Evolutionary conservation across 1,140 invertebrate genomes (phyloP), one percentile per base, ranked within the genome.

Genomic region (Anagrus nilaparvatae): DNA sequence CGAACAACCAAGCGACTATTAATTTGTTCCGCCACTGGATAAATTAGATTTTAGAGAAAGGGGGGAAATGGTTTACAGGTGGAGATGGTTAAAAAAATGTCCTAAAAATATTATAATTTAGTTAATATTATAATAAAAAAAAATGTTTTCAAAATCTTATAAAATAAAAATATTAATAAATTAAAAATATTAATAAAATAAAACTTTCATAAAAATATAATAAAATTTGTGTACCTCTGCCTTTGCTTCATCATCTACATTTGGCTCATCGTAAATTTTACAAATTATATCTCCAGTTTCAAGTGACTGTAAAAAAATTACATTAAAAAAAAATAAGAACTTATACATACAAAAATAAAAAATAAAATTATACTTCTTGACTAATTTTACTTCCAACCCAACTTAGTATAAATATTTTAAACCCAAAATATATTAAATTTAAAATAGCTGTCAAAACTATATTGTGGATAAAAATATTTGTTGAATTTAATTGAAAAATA

Each of bases 211-310:
- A 2, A 18, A 33, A 5, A 18, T 7, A 5, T 4, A 36, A 30
- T 10, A 24, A 25, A n/a, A 18, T 28, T 23, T 7, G 20, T 16
- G 37, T 46, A 44, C 55, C 47, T 58, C 53, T 7, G 40, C 20
- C 4, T 49, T 47, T 24, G 50, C 50, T 48, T 51, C 50, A 18
- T 38, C 50, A 18, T 19, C 40, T 6, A 47, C 43, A 3, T 32
- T 44, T 3, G 54, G 46, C 17, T 54, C 50, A 37, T 58, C 50
- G 32, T 58, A 52, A 1, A 58, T n/a, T 33, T 58, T 38, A 27
- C 52, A 55, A 7, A 59, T 47, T 12, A 55, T 44, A 10, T 59
- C 47, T 12, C 57, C 54, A 6, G 50, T 52, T 20, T 33, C 30
- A 0, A 44, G 25, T 6, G 53, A 45, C 56, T 59, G 18, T 12